phyloP scores from a whole-genome alignment of 2,888 invertebrate genomes.

The Camponotus fellah region DNA sequence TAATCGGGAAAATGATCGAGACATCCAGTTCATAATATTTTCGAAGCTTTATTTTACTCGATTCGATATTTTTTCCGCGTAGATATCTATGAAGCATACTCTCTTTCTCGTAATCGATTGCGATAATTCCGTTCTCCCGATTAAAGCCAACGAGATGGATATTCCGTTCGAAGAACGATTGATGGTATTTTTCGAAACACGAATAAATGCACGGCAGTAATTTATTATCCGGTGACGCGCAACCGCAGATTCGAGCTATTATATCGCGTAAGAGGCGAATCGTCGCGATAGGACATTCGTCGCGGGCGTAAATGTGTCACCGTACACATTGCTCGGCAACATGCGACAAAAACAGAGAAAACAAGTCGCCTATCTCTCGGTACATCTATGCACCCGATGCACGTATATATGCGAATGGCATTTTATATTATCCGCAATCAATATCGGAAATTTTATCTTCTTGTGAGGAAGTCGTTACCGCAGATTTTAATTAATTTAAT shows the following conservation, averaged over 20 bases:
- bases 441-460: not conserved
- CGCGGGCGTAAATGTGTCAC: conserved; percentile 49
- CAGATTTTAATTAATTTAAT: conserved; percentile 1
- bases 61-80: not conserved
- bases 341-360: conserved; percentile 44
- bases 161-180: not conserved
- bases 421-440: conserved; percentile 13
- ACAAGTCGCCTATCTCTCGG: conserved; percentile 27
- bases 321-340: conserved; percentile 40
- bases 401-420: conserved; percentile 3
- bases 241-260: conserved; percentile 29
- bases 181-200: not conserved
- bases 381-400: conserved; percentile 14
- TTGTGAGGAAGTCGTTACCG: not conserved
- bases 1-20: not conserved
- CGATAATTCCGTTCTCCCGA: not conserved
- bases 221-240: conserved; percentile 31
- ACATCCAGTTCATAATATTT: not conserved
- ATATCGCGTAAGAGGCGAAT: conserved; percentile 10
- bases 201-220: conserved; percentile 32
- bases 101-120: conserved; percentile 7
- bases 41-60: not conserved
- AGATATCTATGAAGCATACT: not conserved
- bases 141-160: not conserved
- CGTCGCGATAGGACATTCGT: conserved; percentile 23